Percentiles rank a stretch among this genome's conserved stretches.
phyloP scores from a whole-genome alignment of 2,888 invertebrate species.

The Drosophila silvestris region DNA sequence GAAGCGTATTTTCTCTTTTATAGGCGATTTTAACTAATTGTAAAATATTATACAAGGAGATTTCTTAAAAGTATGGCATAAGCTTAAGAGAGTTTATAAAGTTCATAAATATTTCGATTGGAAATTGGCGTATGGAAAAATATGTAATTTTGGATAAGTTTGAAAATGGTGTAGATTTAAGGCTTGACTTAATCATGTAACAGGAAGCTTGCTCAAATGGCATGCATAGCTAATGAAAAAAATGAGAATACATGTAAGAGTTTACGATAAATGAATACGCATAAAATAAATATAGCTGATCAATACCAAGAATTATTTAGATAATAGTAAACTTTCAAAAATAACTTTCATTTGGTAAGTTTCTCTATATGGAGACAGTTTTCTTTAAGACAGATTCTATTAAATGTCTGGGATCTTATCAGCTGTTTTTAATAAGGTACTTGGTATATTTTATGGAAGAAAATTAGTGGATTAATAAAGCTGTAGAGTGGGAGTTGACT shows the following conservation, averaged over 20 bases:
- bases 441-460: background rate
- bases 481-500: background rate
- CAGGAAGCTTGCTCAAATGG: background rate
- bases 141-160: background rate
- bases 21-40: slow-evolving; percentile 3
- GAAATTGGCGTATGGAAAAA: slow-evolving; percentile 12
- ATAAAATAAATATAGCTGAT: background rate
- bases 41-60: slow-evolving; percentile 7
- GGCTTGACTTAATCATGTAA: background rate
- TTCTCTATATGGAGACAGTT: background rate
- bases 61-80: slow-evolving; percentile 15
- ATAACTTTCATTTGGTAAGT: background rate
- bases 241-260: background rate
- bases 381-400: background rate
- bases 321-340: background rate
- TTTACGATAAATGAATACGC: background rate
- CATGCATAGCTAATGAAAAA: background rate
- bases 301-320: background rate
- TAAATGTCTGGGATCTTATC: background rate
- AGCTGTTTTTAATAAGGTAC: background rate
- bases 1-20: slow-evolving; percentile 34
- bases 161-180: background rate
- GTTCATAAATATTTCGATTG: slow-evolving; percentile 34
- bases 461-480: background rate
- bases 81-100: slow-evolving; percentile 2